Percentiles rank a stretch among this genome's conserved stretches.
Conservation (phyloP, 2,113 vertebrate genomes). For the Muntiacus reevesi region DNA sequence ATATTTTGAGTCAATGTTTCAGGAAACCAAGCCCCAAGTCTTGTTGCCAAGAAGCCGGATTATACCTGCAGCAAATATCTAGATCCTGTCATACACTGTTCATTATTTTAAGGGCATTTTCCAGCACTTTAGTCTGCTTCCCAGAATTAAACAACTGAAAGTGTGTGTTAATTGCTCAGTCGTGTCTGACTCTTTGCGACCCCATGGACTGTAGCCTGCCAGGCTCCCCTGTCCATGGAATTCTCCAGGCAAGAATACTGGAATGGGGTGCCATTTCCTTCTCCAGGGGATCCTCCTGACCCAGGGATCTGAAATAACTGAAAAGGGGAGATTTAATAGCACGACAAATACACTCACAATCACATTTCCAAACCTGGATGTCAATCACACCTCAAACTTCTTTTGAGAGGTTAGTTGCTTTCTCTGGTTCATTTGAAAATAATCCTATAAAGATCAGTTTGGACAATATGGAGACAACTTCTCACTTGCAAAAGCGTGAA, state of each 20-base stretch:
- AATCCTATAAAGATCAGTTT: neutral
- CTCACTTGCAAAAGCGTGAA: neutral
- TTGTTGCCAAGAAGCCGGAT: constrained; percentile 33
- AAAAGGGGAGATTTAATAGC: constrained; percentile 5
- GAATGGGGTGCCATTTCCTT: neutral
- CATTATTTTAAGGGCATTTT: constrained; percentile 30
- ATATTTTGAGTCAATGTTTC: constrained; percentile 16
- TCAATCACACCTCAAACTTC: neutral
- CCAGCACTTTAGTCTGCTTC: neutral
- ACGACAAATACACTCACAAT: neutral
- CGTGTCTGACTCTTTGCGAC: neutral
- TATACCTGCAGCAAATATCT: neutral
- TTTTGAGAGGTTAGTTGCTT: neutral
- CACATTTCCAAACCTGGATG: neutral
- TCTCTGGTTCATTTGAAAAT: neutral
- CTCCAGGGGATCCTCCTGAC: neutral
- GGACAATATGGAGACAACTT: neutral
- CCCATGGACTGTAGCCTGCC: neutral
- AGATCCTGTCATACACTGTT: neutral
- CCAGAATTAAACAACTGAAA: neutral
- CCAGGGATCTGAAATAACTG: neutral
- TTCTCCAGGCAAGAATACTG: neutral
- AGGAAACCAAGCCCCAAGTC: constrained; percentile 50
- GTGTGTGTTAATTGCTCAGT: neutral
- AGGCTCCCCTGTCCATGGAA: neutral